A percentile compares a stretch with the other conserved stretches of the same genome.
Conservation (phyloP, 2,797 vertebrate genomes). For the Gymnothorax reevesii region DNA sequence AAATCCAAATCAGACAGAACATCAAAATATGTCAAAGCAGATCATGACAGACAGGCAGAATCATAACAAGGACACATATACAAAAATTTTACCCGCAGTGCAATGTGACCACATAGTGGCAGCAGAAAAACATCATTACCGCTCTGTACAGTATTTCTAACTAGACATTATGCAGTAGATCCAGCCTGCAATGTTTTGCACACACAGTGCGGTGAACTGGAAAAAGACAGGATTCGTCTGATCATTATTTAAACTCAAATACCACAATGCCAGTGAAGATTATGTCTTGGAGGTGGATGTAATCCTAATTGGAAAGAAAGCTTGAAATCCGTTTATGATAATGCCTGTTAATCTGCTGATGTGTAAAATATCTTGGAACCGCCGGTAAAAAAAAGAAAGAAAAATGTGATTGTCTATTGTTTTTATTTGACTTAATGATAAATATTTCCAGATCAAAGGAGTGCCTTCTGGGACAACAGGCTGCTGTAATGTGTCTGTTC, state of each 20-base stretch:
- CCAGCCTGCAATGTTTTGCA: neutral
- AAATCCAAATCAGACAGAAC: no score
- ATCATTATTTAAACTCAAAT: neutral
- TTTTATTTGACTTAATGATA: slow-evolving; percentile 11
- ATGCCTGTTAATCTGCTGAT: neutral
- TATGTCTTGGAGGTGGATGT: neutral
- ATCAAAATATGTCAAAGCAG: no score
- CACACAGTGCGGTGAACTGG: neutral
- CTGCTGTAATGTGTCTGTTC: neutral
- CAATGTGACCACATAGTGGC: neutral
- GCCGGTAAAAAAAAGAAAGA: neutral
- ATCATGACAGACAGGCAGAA: no score
- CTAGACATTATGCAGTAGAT: neutral
- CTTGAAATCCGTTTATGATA: slow-evolving; percentile 3
- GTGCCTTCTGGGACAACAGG: neutral
- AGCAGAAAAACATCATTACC: neutral
- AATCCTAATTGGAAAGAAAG: slow-evolving; percentile 2
- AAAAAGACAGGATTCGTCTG: neutral
- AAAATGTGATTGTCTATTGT: no score
- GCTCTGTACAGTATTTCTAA: neutral
- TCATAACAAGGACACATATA: no score
- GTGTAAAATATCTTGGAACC: neutral
- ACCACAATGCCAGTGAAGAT: neutral
- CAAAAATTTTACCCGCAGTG: neutral
- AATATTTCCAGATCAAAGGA: neutral